Conservation (phyloP, 1,140 invertebrate species). For the Periplaneta americana region DNA sequence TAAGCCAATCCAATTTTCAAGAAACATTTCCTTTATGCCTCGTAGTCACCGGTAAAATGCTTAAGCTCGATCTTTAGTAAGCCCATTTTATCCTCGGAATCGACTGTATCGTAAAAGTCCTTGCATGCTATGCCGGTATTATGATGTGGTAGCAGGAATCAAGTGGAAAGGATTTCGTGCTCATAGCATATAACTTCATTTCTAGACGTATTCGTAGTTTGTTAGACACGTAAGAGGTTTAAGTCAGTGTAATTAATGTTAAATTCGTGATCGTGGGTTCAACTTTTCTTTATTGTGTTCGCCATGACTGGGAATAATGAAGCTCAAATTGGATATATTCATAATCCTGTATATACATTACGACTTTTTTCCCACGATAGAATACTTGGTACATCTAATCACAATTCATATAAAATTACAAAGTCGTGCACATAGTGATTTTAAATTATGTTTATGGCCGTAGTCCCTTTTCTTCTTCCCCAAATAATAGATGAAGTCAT, state of each 20-base stretch:
- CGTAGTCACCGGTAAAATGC: too few species aligned
- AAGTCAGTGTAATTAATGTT: neutral
- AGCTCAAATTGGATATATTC: neutral
- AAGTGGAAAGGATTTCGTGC: neutral
- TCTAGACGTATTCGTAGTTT: neutral
- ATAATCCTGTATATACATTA: neutral
- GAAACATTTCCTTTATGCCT: too few species aligned
- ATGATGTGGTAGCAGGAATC: neutral
- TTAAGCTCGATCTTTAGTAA: too few species aligned
- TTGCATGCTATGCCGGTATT: neutral
- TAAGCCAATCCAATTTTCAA: too few species aligned
- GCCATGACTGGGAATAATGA: neutral
- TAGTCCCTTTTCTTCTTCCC: neutral
- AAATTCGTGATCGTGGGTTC: neutral
- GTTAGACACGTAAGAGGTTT: neutral
- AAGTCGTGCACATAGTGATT: neutral
- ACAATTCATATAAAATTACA: neutral
- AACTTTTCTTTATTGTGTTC: neutral
- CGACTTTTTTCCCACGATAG: neutral
- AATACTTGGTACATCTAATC: neutral
- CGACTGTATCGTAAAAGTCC: neutral
- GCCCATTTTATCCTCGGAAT: neutral
- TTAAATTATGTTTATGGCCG: neutral
- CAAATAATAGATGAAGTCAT: neutral
- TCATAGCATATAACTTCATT: neutral